A percentile compares a stretch with the other conserved stretches of the same genome.
These are phyloP conservation scores for Apostichopus leukothele DNA, from an alignment of 53 echinoderm and acorn worm species.

Conservation along the genomic window DNA sequence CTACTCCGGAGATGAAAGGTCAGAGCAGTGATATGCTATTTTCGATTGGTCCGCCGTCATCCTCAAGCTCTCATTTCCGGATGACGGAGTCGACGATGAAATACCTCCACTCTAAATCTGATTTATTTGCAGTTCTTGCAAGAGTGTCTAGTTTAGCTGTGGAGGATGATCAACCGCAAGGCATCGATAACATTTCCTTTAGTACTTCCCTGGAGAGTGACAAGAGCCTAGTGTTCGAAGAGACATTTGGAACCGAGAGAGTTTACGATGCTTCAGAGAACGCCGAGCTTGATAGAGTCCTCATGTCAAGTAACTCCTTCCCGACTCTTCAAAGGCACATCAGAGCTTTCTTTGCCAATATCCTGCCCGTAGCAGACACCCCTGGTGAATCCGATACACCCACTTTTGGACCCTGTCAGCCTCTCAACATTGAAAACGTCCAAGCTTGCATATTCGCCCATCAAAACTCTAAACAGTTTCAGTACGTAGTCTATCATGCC, in stretches of 20 bases:
- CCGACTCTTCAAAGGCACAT: slow-evolving; percentile 46
- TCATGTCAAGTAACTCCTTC: not conserved
- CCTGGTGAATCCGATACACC: slow-evolving; percentile 10
- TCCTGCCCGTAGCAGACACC: slow-evolving; percentile 42
- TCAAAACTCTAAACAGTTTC: slow-evolving; percentile 52
- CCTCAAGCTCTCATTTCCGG: slow-evolving; percentile 59
- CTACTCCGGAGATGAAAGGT: slow-evolving; percentile 52
- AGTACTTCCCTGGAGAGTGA: slow-evolving; percentile 56
- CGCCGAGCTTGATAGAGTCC: slow-evolving; percentile 32
- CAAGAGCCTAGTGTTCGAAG: slow-evolving; percentile 70
- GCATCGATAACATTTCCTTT: not conserved
- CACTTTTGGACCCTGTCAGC: not conserved
- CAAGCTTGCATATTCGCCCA: slow-evolving; percentile 63
- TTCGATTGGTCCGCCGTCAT: not conserved
- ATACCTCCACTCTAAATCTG: slow-evolving; percentile 86
- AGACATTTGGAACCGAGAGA: slow-evolving; percentile 67
- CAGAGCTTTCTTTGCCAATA: slow-evolving; percentile 50
- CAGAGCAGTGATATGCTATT: slow-evolving; percentile 6
- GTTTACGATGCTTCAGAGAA: slow-evolving; percentile 38
- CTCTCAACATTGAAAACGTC: slow-evolving; percentile 54
- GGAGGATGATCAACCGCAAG: slow-evolving; percentile 48
- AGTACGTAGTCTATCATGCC: slow-evolving; percentile 63
- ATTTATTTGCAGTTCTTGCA: slow-evolving; percentile 74
- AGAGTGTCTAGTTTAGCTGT: slow-evolving; percentile 68
- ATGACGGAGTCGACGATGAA: slow-evolving; percentile 87